phyloP scores from a whole-genome alignment of 2,888 invertebrate species.

The Dasysyrphus albostriatus region DNA sequence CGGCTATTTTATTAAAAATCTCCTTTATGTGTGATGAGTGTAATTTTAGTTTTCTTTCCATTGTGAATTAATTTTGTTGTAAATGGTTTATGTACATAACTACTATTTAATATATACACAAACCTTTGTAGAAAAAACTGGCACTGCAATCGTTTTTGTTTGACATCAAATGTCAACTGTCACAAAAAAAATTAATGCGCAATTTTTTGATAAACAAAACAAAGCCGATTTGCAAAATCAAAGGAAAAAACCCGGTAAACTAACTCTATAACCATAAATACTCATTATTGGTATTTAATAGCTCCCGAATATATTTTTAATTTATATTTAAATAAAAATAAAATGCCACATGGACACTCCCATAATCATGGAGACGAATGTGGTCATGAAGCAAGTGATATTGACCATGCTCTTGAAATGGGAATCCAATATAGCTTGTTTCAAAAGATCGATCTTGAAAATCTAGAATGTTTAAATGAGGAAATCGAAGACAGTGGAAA shows the following conservation, averaged over 20 bases:
- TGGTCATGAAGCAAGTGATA: slow-evolving; percentile 82
- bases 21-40: not conserved
- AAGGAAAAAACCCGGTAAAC: not conserved
- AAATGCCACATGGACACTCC: slow-evolving; percentile 83
- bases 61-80: slow-evolving; percentile 2
- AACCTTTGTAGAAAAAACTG: not conserved
- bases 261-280: not conserved
- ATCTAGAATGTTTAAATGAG: slow-evolving; percentile 96
- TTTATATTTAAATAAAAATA: slow-evolving; percentile 77
- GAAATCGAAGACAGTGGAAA: slow-evolving; percentile 93
- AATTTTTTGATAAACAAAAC: slow-evolving; percentile 7
- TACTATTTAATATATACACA: not conserved
- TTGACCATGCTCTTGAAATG: slow-evolving; percentile 82
- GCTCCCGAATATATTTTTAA: not conserved
- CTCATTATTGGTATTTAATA: not conserved
- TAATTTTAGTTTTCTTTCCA: not conserved
- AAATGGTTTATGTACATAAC: not conserved
- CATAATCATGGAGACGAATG: slow-evolving; percentile 81
- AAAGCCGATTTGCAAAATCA: not conserved
- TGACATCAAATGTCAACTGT: not conserved
- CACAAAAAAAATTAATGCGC: not conserved
- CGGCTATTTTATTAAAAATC: no score
- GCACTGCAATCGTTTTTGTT: not conserved
- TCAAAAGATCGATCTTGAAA: slow-evolving; percentile 94
- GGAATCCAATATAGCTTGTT: slow-evolving; percentile 88